Evolutionary conservation across 2,888 invertebrate genomes (phyloP).

Genomic region (Drosophila falleni): DNA sequence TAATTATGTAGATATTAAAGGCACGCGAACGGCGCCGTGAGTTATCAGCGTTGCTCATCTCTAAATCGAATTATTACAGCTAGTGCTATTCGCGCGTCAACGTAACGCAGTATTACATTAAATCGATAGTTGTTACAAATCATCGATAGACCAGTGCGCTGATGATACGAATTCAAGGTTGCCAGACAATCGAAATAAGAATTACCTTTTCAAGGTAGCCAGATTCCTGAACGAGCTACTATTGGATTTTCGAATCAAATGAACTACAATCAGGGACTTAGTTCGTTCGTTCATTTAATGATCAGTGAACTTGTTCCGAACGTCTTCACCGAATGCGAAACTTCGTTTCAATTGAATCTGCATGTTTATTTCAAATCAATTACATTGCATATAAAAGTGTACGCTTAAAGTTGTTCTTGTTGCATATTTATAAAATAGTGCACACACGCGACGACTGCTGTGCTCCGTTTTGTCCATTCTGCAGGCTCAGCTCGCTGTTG

Average conservation of each 20-base stretch:
- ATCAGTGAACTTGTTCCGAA: too few species aligned
- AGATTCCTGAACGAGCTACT: too few species aligned
- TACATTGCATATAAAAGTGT: constrained; percentile 71
- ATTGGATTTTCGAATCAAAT: too few species aligned
- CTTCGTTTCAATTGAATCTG: constrained; percentile 23
- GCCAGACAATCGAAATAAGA: too few species aligned
- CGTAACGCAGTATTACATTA: neutral
- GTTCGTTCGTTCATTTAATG: too few species aligned
- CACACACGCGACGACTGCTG: constrained; percentile 83
- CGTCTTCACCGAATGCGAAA: constrained; percentile 27
- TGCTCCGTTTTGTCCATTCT: constrained; percentile 54
- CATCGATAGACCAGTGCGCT: constrained; percentile 27
- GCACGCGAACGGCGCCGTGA: too few species aligned
- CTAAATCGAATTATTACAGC: constrained; percentile 7
- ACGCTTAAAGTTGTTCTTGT: constrained; percentile 7
- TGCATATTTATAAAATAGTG: constrained; percentile 82
- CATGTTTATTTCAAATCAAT: constrained; percentile 66
- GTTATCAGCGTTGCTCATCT: neutral
- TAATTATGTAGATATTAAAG: neutral
- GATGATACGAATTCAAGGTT: too few species aligned
- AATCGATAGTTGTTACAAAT: constrained; percentile 30
- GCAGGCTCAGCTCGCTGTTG: constrained; percentile 72
- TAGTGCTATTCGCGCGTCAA: constrained; percentile 38
- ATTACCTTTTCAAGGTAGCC: too few species aligned
- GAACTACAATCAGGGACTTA: too few species aligned